phyloP scores from a whole-genome alignment of 2,797 vertebrate genomes.

The Esox masquinongy region DNA sequence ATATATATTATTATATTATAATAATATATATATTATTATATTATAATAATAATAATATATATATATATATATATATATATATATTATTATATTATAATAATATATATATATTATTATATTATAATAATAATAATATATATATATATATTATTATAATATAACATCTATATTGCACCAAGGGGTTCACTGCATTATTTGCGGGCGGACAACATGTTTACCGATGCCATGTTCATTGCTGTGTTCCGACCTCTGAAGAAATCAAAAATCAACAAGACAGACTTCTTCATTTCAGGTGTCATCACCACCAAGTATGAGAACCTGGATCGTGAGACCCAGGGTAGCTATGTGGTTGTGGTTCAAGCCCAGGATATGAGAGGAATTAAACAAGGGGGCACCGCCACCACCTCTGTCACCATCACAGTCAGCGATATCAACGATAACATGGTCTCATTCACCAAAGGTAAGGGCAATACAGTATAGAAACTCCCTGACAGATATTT shows the following conservation, averaged over 20 bases:
- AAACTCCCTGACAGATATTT: not conserved
- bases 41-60: too few species aligned
- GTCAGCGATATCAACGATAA: conserved; percentile 91
- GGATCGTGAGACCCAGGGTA: conserved; percentile 83
- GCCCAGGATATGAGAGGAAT: conserved; percentile 81
- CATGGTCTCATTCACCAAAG: conserved; percentile 78
- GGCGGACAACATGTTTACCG: too few species aligned
- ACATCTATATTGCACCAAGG: too few species aligned
- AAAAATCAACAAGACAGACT: not conserved
- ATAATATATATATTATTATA: too few species aligned
- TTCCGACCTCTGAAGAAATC: not conserved
- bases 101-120: too few species aligned
- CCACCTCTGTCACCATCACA: conserved; percentile 81
- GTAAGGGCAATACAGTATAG: conserved; percentile 62
- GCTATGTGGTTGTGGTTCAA: conserved; percentile 81
- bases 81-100: too few species aligned
- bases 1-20: too few species aligned
- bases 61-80: too few species aligned
- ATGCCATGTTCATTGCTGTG: not conserved
- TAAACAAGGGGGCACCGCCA: conserved; percentile 70
- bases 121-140: too few species aligned
- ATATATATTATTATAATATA: too few species aligned
- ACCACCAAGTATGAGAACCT: conserved; percentile 69
- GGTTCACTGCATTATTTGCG: too few species aligned
- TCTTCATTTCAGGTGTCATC: conserved; percentile 78